A percentile compares a stretch with the other conserved stretches of the same genome.
phyloP scores from a whole-genome alignment of 2,113 vertebrate species.

The Callorhinus ursinus region DNA sequence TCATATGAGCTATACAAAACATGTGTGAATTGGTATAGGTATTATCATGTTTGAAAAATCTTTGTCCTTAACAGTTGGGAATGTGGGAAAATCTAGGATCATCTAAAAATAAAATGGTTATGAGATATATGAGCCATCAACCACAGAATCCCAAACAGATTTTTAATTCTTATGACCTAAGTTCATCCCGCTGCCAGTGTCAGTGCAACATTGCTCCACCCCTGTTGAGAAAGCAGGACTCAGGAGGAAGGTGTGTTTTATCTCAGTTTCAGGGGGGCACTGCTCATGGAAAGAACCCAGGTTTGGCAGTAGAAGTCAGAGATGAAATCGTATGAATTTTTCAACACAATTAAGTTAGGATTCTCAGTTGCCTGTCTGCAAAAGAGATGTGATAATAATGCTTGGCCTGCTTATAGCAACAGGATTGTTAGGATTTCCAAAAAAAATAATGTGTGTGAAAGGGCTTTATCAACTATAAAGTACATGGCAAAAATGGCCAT shows the following conservation, averaged over 20 bases:
- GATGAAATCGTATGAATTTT: background rate
- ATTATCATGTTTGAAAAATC: constrained; percentile 30
- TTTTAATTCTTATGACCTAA: constrained; percentile 39
- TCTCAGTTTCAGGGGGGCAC: background rate
- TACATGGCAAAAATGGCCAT: background rate
- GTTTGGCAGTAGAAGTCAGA: background rate
- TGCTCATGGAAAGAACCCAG: background rate
- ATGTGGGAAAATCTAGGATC: background rate
- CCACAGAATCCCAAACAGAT: constrained; percentile 24
- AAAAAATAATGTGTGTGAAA: background rate
- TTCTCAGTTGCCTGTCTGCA: background rate
- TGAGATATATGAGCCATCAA: constrained; percentile 8
- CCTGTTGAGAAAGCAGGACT: background rate
- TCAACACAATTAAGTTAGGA: background rate
- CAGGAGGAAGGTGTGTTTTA: background rate
- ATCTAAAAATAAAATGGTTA: constrained; percentile 44
- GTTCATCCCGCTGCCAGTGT: background rate
- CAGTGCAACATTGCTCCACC: background rate
- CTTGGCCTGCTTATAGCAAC: background rate
- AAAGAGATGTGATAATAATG: background rate
- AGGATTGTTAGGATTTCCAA: background rate
- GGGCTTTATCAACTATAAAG: background rate
- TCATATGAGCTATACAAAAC: background rate
- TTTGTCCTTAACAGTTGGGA: background rate
- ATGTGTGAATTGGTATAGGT: background rate